phyloP scores from a whole-genome alignment of 2,888 invertebrate genomes.

The Opisthograptis luteolata region DNA sequence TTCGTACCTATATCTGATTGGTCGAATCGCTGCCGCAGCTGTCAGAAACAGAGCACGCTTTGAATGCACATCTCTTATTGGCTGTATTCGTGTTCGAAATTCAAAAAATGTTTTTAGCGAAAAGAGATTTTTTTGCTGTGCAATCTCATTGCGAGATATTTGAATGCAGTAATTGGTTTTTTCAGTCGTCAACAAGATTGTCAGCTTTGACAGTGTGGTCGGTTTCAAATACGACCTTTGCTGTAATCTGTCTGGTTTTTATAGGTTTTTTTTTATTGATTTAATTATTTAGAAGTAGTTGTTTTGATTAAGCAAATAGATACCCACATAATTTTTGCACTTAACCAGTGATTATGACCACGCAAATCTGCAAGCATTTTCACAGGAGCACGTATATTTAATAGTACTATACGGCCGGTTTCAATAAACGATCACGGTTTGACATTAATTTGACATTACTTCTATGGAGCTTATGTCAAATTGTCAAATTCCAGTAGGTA shows the following conservation, averaged over 20 bases:
- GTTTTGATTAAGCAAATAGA: no score
- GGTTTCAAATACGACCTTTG: slow-evolving; percentile 39
- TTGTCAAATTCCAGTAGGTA: no score
- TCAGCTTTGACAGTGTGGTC: slow-evolving; percentile 15
- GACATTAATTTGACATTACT: no score
- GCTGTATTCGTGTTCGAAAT: slow-evolving; percentile 58
- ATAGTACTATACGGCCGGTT: no score
- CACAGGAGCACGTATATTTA: no score
- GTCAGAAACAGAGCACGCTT: slow-evolving; percentile 75
- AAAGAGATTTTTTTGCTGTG: slow-evolving; percentile 48
- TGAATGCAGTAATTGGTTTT: slow-evolving; percentile 58
- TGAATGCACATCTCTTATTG: slow-evolving; percentile 74
- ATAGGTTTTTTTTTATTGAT: no score
- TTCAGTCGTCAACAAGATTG: slow-evolving; percentile 40
- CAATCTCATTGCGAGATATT: slow-evolving; percentile 54
- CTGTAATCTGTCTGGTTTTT: slow-evolving; percentile 18
- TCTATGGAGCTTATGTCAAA: no score
- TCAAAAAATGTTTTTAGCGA: slow-evolving; percentile 54
- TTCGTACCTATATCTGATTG: slow-evolving; percentile 77
- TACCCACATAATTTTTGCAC: no score
- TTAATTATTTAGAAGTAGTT: no score
- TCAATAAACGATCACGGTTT: no score
- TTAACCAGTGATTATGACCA: no score
- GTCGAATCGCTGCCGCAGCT: slow-evolving; percentile 76
- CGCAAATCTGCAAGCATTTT: no score